A percentile compares a stretch with the other conserved stretches of the same genome.
phyloP scores from a whole-genome alignment of 2,888 invertebrate species.

The Slavum lentiscoides region DNA sequence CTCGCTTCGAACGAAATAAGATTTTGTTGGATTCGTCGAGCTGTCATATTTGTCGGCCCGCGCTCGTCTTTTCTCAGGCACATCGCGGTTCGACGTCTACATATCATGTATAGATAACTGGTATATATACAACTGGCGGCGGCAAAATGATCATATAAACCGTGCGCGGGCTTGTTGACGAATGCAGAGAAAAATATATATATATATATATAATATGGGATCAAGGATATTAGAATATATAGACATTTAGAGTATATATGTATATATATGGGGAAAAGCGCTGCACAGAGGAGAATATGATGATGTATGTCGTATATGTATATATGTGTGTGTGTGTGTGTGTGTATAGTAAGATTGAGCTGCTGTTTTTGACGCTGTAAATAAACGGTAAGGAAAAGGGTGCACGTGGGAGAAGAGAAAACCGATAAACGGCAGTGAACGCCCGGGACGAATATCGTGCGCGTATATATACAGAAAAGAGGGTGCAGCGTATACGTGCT shows the following conservation, averaged over 20 bases:
- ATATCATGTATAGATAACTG: too few relatives aligned
- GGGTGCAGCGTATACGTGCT: too few relatives aligned
- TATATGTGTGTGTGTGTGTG: too few relatives aligned
- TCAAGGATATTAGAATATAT: constrained; percentile 26
- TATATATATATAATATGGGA: not conserved
- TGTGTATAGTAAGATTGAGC: constrained; percentile 32
- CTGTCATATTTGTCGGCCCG: too few relatives aligned
- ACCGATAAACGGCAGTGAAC: constrained; percentile 47
- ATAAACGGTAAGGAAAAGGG: not conserved
- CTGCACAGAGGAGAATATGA: too few relatives aligned
- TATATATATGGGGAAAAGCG: too few relatives aligned
- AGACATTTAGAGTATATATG: constrained; percentile 35
- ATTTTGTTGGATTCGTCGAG: too few relatives aligned
- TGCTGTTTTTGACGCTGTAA: constrained; percentile 45
- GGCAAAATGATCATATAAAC: constrained; percentile 7
- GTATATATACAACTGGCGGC: not conserved
- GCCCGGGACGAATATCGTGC: constrained; percentile 2
- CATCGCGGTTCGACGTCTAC: too few relatives aligned
- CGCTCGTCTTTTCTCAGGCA: too few relatives aligned
- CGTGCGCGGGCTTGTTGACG: not conserved
- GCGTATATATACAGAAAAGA: too few relatives aligned
- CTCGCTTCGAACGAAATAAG: too few relatives aligned
- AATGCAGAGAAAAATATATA: not conserved
- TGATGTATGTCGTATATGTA: too few relatives aligned
- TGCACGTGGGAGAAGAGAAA: constrained; percentile 20